Evolutionary conservation across 2,888 invertebrate genomes (phyloP).

Genomic region (Caenorhabditis angaria): DNA sequence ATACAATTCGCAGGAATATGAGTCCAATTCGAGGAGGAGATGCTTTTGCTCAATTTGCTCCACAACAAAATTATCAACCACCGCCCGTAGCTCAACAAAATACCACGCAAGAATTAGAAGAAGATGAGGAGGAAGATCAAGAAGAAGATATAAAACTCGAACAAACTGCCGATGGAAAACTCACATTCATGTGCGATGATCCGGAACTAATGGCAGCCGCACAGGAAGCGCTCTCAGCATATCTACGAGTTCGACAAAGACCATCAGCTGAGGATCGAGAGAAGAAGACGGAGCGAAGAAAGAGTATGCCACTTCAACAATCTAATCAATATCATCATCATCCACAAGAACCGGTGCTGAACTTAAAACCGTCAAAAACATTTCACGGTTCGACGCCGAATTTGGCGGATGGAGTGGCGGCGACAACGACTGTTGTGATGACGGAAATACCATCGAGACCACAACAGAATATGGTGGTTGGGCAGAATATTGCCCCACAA

Average conservation of each 20-base stretch:
- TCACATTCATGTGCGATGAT: conserved; percentile 65
- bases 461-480: not conserved
- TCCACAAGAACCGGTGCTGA: conserved; percentile 34
- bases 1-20: conserved; percentile 92
- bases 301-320: conserved; percentile 65
- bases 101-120: conserved; percentile 23
- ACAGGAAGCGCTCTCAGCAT: conserved; percentile 64
- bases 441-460: conserved; percentile 9
- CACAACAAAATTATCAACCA: conserved; percentile 5
- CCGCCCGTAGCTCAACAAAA: conserved; percentile 17
- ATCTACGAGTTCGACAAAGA: conserved; percentile 52
- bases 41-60: not conserved
- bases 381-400: conserved; percentile 55
- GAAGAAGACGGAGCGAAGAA: conserved; percentile 61
- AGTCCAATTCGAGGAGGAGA: conserved; percentile 75
- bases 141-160: conserved; percentile 62
- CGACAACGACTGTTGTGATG: conserved; percentile 36
- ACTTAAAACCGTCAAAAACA: conserved; percentile 37
- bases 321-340: conserved; percentile 15
- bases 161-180: conserved; percentile 62
- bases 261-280: conserved; percentile 60
- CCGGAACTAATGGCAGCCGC: conserved; percentile 65
- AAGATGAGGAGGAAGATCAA: conserved; percentile 54
- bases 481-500: not conserved
- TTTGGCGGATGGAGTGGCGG: conserved; percentile 43